phyloP scores from a whole-genome alignment of 2,113 vertebrate species.

The Tetrax tetrax region DNA sequence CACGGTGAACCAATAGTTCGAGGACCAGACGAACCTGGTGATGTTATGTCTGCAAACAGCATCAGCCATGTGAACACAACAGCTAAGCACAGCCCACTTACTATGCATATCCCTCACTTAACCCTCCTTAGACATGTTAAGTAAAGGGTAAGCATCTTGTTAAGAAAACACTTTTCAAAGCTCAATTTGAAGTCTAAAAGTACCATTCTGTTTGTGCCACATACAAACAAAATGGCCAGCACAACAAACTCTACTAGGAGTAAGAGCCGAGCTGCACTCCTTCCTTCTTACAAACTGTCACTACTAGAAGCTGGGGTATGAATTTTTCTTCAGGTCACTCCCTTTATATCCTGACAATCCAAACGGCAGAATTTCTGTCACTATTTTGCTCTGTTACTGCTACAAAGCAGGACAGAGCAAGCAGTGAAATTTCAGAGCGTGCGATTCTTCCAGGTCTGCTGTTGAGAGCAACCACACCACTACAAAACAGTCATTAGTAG shows the following conservation, averaged over 20 bases:
- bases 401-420: not conserved
- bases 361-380: not conserved
- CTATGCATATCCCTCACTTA: not conserved
- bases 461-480: not conserved
- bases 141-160: not conserved
- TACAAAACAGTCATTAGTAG: too few species aligned
- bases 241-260: not conserved
- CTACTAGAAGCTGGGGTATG: not conserved
- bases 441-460: not conserved
- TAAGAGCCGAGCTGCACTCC: not conserved
- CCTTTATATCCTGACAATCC: not conserved
- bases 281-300: not conserved
- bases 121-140: not conserved
- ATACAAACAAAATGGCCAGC: not conserved
- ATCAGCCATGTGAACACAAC: not conserved
- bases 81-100: not conserved
- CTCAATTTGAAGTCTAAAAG: not conserved
- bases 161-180: not conserved
- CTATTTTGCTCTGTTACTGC: not conserved
- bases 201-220: not conserved
- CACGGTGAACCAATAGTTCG: conserved; percentile 83
- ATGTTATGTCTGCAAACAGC: conserved; percentile 72
- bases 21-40: conserved; percentile 78
- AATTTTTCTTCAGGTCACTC: not conserved
- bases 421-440: not conserved